Base-by-base conservation (phyloP, 2,797 vertebrate species). In the Otus scops region DNA sequence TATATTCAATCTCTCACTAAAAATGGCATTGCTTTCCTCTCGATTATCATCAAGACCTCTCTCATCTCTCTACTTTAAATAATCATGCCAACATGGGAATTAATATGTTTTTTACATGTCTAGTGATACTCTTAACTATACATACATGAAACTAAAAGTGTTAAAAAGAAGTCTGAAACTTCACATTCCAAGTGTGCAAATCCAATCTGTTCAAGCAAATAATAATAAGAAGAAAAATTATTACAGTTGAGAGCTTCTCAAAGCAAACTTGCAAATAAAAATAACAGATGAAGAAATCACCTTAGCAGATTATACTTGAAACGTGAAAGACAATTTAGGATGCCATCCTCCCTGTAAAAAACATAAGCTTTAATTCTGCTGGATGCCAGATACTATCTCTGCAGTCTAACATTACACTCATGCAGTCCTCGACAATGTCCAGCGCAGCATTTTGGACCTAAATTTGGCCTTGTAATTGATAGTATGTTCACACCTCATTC, bases 391-490 rank as follows among this genome's bases (percentile, higher is more conserved):
- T 59, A 16, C 15, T 43, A 1, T 22, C 21, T 30, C 53, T 71
- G 14, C 30, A 60, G 30, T 60, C 39, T 60, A 30, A n/a, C 18
- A 26, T 18, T 48, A 41, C 28, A 30, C 39, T 86, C 23, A 9
- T 30, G 4, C 18, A 39, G 15, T 34, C 60, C 34, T 90, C 1
- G 11, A 2, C 2, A 0, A 59, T 14, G 36, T 56, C 41, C 23
- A 10, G 20, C 0, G 0, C 19, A 30, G 39, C 43, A 60, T 59
- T 50, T 69, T 74, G 43, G 11, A 79, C 21, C 18, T 36, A 53
- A 87, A 85, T 76, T 76, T 60, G 92, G 39, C 56, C 30, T 70
- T 81, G 15, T 18, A 67, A 38, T 6, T 65, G 34, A 34, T 30
- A 57, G 85, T n/a, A 11, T 28, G 9, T 59, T 87, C 43, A 26